phyloP scores from a whole-genome alignment of 2,113 vertebrate genomes.

The Eolophus roseicapilla region DNA sequence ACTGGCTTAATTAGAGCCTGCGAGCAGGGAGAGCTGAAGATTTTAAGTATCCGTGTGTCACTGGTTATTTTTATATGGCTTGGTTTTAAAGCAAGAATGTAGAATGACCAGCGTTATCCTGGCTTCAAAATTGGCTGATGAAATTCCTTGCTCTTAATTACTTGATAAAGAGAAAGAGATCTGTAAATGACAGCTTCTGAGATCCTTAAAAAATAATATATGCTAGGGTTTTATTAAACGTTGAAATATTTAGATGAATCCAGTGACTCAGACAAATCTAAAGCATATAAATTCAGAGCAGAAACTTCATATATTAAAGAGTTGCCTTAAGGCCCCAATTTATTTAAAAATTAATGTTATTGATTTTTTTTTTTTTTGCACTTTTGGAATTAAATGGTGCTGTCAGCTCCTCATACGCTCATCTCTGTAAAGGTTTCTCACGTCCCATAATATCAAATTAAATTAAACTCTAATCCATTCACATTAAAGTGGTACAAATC shows the following conservation, averaged over 20 bases:
- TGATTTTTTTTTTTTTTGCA: neutral
- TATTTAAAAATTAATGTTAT: slow-evolving; percentile 37
- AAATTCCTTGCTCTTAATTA: neutral
- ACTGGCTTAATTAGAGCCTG: neutral
- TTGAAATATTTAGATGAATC: slow-evolving; percentile 56
- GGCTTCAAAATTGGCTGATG: neutral
- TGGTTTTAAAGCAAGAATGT: neutral
- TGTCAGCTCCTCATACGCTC: neutral
- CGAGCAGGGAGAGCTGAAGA: neutral
- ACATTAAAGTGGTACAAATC: neutral
- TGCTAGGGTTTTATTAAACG: slow-evolving; percentile 8
- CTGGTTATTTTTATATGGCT: neutral
- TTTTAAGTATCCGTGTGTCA: neutral
- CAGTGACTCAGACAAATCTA: slow-evolving; percentile 23
- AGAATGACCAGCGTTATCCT: neutral
- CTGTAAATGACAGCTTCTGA: neutral
- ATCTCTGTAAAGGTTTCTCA: neutral
- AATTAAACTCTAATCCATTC: neutral
- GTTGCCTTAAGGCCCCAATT: slow-evolving; percentile 24
- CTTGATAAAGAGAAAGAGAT: neutral
- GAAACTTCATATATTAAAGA: slow-evolving; percentile 36
- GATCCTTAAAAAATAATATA: neutral
- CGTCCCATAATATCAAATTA: neutral
- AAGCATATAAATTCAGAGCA: slow-evolving; percentile 6
- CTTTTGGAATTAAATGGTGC: slow-evolving; percentile 11